A percentile compares a stretch with the other conserved stretches of the same genome.
Conservation (phyloP, 2,797 vertebrate species). For the Potorous gilbertii region DNA sequence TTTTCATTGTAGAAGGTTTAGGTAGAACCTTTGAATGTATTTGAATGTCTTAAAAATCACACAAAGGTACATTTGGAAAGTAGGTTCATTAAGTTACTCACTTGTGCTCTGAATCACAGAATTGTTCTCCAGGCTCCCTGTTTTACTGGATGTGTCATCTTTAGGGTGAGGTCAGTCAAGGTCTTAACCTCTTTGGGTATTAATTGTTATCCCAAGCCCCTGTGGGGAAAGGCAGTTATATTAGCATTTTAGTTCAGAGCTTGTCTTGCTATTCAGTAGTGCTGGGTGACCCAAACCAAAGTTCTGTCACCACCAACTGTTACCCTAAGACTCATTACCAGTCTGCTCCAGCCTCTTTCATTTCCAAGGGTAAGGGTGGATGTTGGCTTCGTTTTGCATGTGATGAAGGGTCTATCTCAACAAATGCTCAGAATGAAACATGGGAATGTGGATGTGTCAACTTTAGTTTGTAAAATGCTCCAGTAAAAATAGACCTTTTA, state of each 20-base stretch:
- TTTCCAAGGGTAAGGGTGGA: not conserved
- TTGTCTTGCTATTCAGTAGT: not conserved
- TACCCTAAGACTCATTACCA: not conserved
- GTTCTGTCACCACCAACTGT: not conserved
- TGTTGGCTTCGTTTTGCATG: conserved; percentile 49
- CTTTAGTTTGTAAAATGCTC: conserved; percentile 35
- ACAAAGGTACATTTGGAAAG: conserved; percentile 16
- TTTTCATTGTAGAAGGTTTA: conserved; percentile 23
- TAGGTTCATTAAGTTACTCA: not conserved
- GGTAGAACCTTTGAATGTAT: not conserved
- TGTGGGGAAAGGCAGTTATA: conserved; percentile 20
- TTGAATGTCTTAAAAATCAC: conserved; percentile 31
- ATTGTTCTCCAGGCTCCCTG: not conserved
- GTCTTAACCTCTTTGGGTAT: conserved; percentile 5
- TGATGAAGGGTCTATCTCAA: not conserved
- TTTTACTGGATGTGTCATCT: conserved; percentile 26
- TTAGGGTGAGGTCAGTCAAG: not conserved
- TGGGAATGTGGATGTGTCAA: conserved; percentile 26
- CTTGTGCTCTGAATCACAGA: not conserved
- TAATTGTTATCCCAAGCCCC: conserved; percentile 3
- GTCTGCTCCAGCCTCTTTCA: not conserved
- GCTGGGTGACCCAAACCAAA: not conserved
- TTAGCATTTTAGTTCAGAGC: conserved; percentile 8
- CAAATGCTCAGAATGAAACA: conserved; percentile 48
- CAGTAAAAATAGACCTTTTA: conserved; percentile 23